A percentile compares a stretch with the other conserved stretches of the same genome.
phyloP scores from a whole-genome alignment of 2,797 vertebrate species.

The Nyctalus aviator region DNA sequence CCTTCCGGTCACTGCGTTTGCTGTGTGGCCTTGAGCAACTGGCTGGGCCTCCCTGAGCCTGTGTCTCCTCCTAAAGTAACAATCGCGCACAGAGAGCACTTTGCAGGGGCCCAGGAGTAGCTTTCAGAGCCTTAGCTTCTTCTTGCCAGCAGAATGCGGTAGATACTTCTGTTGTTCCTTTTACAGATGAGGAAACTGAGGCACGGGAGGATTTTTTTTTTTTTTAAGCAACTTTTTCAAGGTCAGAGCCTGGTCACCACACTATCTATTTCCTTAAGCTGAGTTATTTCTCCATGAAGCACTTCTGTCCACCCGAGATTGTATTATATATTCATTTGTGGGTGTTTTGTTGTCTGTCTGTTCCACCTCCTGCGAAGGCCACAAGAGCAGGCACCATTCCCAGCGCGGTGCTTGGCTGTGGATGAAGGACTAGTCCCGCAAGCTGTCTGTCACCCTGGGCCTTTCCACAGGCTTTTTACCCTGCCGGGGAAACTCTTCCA shows the following conservation, averaged over 20 bases:
- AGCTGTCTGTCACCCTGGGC: not conserved
- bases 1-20: not conserved
- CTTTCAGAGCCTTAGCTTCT: not conserved
- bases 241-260: not conserved
- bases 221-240: not conserved
- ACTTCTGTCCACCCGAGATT: not conserved
- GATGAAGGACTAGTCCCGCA: not conserved
- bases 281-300: not conserved
- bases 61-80: not conserved
- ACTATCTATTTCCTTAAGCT: not conserved
- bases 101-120: not conserved
- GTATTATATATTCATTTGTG: not conserved
- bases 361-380: not conserved
- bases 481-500: not conserved
- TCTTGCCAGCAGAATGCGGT: not conserved
- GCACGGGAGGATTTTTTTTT: not conserved
- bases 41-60: slow-evolving; percentile 8
- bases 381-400: not conserved
- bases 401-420: not conserved
- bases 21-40: slow-evolving; percentile 71
- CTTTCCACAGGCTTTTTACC: not conserved
- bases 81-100: not conserved
- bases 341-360: not conserved
- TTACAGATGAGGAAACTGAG: not conserved
- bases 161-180: not conserved